Evolutionary conservation across 2,113 vertebrate genomes (phyloP).

Genomic region (Ammodytes dubius): DNA sequence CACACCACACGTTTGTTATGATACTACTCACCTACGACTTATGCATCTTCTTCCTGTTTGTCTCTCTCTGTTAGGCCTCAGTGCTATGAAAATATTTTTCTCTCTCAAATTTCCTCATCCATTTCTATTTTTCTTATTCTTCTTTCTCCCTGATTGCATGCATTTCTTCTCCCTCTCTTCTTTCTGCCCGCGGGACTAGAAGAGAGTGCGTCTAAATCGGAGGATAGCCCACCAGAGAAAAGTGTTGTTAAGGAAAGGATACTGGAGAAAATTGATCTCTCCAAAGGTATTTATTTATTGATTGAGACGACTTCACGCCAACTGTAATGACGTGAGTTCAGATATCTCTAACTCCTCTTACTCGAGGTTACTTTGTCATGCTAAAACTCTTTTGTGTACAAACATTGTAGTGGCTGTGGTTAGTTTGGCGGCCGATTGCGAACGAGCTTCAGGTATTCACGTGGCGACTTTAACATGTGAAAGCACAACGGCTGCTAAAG

Average conservation of each 20-base stretch:
- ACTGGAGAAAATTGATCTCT: conserved; percentile 88
- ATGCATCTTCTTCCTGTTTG: background rate
- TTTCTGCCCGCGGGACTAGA: conserved; percentile 78
- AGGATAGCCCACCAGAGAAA: conserved; percentile 85
- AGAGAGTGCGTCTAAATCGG: conserved; percentile 86
- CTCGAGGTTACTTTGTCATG: background rate
- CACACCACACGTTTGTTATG: conserved; percentile 44
- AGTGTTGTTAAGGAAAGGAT: conserved; percentile 83
- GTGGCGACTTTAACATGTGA: conserved; percentile 58
- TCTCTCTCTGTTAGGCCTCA: background rate
- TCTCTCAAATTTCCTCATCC: background rate
- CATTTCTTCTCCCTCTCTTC: conserved; percentile 17
- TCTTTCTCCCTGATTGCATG: conserved; percentile 28
- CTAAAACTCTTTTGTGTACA: conserved; percentile 28
- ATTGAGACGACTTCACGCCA: background rate
- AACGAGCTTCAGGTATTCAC: conserved; percentile 45
- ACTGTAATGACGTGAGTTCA: background rate
- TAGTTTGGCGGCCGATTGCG: conserved; percentile 35
- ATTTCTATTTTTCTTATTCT: conserved; percentile 18
- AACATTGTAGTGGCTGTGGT: conserved; percentile 1
- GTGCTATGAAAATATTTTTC: background rate
- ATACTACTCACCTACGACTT: background rate
- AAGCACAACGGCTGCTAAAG: conserved; percentile 43
- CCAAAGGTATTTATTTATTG: conserved; percentile 85
- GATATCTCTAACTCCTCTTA: background rate